Percentiles rank a stretch among this genome's conserved stretches.
These are phyloP conservation scores for Melanotaenia trifasciata DNA, from an alignment of 2,797 vertebrate species.

Conservation along the genomic window DNA sequence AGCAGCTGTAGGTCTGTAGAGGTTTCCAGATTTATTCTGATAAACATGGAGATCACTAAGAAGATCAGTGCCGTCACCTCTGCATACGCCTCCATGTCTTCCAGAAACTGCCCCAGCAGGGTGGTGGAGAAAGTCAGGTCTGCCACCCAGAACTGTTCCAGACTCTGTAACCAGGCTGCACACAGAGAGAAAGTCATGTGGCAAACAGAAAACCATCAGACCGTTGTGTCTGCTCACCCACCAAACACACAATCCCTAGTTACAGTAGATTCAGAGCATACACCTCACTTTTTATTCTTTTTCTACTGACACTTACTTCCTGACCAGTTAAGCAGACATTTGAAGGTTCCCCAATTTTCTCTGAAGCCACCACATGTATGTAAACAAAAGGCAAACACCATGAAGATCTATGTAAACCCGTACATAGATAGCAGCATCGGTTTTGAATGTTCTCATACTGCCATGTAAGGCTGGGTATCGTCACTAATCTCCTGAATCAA, in stretches of 20 bases:
- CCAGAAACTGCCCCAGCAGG: conserved; percentile 95
- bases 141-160: conserved; percentile 99
- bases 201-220: background rate
- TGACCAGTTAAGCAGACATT: too few species aligned
- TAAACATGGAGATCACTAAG: background rate
- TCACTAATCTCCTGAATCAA: too few species aligned
- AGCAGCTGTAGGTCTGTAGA: background rate
- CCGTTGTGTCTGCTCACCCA: background rate
- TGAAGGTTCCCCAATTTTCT: too few species aligned
- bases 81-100: conserved; percentile 99
- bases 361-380: too few species aligned
- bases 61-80: conserved; percentile 81
- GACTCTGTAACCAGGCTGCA: conserved; percentile 95
- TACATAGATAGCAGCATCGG: too few species aligned
- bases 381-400: too few species aligned
- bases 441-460: too few species aligned
- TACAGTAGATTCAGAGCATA: background rate
- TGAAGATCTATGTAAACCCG: too few species aligned
- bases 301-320: background rate
- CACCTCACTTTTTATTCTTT: background rate
- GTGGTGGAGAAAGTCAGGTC: conserved; percentile 98
- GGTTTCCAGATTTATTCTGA: background rate
- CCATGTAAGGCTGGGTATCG: too few species aligned
- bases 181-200: conserved; percentile 9
- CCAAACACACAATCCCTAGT: background rate